These are phyloP conservation scores for Bos indicus DNA, from an alignment of 2,113 vertebrate genomes.

Conservation along the genomic window DNA sequence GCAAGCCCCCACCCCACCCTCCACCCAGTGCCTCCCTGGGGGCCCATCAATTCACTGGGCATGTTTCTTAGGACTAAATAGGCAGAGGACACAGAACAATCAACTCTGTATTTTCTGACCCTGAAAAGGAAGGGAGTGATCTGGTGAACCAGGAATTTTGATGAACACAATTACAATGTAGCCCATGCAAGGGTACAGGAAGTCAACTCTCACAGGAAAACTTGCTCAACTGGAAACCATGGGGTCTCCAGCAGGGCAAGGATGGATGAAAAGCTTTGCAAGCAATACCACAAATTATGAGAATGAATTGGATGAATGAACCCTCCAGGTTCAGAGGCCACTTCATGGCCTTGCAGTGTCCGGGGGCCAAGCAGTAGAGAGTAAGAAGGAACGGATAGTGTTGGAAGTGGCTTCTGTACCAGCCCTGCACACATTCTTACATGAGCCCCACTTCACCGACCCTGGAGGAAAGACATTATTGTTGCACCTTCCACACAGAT, in stretches of 20 bases:
- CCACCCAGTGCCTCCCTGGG: background rate
- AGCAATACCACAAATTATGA: background rate
- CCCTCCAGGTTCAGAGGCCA: background rate
- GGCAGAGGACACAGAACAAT: constrained; percentile 38
- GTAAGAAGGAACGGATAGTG: background rate
- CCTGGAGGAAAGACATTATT: background rate
- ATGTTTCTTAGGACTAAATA: background rate
- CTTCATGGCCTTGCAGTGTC: background rate
- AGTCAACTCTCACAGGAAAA: background rate
- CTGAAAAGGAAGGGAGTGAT: constrained; percentile 34
- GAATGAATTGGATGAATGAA: fast-evolving
- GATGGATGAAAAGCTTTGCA: background rate
- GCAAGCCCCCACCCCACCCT: background rate
- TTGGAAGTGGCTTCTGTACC: background rate
- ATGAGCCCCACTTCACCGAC: background rate
- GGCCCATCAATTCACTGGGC: background rate
- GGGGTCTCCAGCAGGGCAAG: background rate
- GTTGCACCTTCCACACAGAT: background rate
- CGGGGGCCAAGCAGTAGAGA: background rate
- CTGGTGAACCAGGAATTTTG: constrained; percentile 53
- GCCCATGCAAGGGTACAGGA: constrained; percentile 10
- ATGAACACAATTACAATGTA: constrained; percentile 38
- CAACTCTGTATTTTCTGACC: constrained; percentile 41
- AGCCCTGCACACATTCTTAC: background rate
- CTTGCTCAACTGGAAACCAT: background rate